Evolutionary conservation across 92 coral and sea anemone genomes (phyloP), one percentile per base, ranked within the genome.

Genomic region (Umimayanthus kanabou): DNA sequence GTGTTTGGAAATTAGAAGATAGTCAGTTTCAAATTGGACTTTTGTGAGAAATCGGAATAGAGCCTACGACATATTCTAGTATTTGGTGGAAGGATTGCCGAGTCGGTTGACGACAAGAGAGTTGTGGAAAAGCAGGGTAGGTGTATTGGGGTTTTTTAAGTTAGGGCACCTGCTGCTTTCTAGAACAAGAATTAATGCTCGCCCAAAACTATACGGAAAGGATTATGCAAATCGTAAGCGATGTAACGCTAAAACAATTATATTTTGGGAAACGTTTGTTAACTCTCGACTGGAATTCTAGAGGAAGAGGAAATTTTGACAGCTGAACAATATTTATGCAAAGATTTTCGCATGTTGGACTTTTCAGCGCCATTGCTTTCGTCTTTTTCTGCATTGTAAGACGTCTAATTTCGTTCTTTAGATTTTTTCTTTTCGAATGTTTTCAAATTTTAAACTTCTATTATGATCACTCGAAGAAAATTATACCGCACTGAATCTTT

Each of bases 301-400:
- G 81, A 57, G 23, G 22, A 22, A 42, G 67, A 57, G 42, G 67
- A 80, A 80, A 57, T 39, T 22, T 23, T 29, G 73, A 80, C 85
- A 33, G 85, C 49, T 80, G 85, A 16, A 26, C 25, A 30, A 58
- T 4, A 23, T 2, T 18, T 14, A 20, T n/a, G 28, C 29, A 22
- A 58, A 40, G 73, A 11, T 30, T 13, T 26, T 79, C 5, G 26
- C 18, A 45, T 22, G 39, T 14, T 43, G 82, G 53, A 7, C 25
- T 37, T 30, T 61, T 18, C 23, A 37, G 8, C 14, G 42, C 73
- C 29, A 30, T 61, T 28, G 50, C 49, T 76, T 40, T 72, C 20
- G 15, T 69, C 14, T 69, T 69, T 14, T 69, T 11, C 33, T 6
- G 49, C 61, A n/a, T 77, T 77, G 18, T 77, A 8, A 47, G 80